These are phyloP conservation scores for Eulemur albifrons DNA, from an alignment of 2,797 vertebrate species.

Conservation along the genomic window DNA sequence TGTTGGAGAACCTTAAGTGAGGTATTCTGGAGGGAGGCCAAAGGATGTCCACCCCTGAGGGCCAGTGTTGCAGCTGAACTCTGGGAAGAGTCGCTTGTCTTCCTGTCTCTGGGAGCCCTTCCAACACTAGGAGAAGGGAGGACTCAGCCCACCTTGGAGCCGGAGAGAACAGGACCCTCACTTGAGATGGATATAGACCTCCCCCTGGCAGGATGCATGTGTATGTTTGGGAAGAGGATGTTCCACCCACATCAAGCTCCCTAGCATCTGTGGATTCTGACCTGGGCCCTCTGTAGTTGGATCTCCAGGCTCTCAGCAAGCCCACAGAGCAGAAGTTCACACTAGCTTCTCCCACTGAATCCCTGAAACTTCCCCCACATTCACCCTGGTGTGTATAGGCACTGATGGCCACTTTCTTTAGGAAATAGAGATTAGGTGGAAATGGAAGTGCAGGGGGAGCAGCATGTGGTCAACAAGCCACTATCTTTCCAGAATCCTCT, in stretches of 20 bases:
- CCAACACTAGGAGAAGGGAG: neutral
- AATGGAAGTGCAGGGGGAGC: neutral
- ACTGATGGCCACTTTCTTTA: neutral
- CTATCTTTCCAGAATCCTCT: neutral
- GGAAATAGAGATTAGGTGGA: neutral
- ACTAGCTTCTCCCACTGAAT: neutral
- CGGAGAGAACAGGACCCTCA: neutral
- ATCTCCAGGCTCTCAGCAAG: neutral
- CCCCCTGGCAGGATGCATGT: neutral
- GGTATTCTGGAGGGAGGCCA: neutral
- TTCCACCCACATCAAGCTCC: neutral
- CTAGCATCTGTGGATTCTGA: neutral
- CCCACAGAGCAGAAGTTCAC: neutral
- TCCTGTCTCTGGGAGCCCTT: neutral
- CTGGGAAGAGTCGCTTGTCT: neutral
- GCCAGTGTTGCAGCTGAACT: neutral
- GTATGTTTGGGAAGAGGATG: no score
- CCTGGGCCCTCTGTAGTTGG: neutral
- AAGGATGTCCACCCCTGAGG: neutral
- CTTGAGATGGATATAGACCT: neutral
- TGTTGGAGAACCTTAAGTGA: neutral
- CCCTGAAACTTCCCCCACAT: fast-evolving
- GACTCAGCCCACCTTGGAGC: neutral
- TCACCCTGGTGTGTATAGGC: neutral
- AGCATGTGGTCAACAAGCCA: neutral